Evolutionary conservation across 2,113 vertebrate genomes (phyloP).

Genomic region (Beaufortia kweichowensis): DNA sequence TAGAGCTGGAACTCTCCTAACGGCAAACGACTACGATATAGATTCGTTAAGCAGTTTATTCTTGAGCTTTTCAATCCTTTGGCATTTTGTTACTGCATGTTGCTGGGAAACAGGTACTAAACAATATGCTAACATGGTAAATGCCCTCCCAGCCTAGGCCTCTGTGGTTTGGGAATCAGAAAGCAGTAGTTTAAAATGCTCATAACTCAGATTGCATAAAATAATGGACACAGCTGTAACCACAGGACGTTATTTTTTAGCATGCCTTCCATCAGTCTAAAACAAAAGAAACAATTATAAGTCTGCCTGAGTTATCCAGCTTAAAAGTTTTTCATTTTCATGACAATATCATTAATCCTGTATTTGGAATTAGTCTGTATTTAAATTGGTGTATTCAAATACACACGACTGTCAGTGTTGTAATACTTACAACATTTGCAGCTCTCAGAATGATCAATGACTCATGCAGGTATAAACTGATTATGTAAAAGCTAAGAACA

Average conservation of each 20-base stretch:
- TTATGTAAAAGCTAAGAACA: constrained; percentile 25
- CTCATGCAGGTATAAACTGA: constrained; percentile 17
- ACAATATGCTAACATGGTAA: constrained; percentile 41
- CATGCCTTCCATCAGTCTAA: not conserved
- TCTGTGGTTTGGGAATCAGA: constrained; percentile 28
- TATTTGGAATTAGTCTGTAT: constrained; percentile 1
- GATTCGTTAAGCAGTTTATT: constrained; percentile 15
- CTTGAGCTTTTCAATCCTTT: constrained; percentile 29
- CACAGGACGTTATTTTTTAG: constrained; percentile 1
- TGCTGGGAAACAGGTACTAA: constrained; percentile 56
- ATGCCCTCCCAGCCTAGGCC: not conserved
- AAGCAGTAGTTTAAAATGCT: constrained; percentile 4
- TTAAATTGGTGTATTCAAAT: constrained; percentile 14
- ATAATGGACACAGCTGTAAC: constrained; percentile 6
- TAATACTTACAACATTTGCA: constrained; percentile 12
- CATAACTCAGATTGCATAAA: constrained; percentile 8
- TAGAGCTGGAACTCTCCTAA: constrained; percentile 47
- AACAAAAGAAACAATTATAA: not conserved
- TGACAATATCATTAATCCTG: constrained; percentile 9
- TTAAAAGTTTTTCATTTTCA: not conserved
- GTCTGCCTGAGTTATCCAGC: not conserved
- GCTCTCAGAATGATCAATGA: constrained; percentile 23
- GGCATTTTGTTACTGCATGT: constrained; percentile 53
- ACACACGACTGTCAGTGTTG: constrained; percentile 12
- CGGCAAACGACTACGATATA: constrained; percentile 27